Percentiles rank a stretch among this genome's conserved stretches.
Conservation (phyloP, 2,113 vertebrate species). For the Psittacara wagleri region DNA sequence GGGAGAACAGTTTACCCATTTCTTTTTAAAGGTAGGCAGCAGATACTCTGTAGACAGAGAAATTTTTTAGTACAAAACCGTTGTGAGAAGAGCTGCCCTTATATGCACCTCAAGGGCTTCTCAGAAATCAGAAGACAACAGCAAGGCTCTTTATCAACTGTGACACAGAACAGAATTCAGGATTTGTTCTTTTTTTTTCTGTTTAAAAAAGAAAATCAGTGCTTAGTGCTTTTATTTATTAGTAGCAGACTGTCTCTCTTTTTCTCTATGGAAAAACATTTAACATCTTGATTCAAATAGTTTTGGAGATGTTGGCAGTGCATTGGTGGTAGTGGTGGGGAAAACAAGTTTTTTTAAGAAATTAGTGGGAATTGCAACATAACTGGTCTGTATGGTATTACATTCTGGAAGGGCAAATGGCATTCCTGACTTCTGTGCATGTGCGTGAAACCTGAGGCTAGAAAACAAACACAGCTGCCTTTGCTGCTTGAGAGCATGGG, state of each 20-base stretch:
- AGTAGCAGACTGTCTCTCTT: background rate
- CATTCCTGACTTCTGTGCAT: background rate
- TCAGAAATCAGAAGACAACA: background rate
- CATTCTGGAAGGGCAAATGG: background rate
- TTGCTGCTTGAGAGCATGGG: background rate
- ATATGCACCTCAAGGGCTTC: background rate
- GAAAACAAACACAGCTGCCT: background rate
- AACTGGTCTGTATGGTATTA: rapidly evolving
- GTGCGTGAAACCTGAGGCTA: background rate
- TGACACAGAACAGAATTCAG: background rate
- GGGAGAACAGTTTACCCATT: background rate
- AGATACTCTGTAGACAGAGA: background rate
- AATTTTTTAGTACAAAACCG: background rate
- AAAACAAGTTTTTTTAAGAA: background rate
- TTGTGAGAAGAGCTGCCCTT: background rate
- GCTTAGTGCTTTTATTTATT: background rate
- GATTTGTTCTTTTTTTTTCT: background rate
- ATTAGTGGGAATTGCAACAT: background rate
- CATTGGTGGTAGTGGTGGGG: background rate
- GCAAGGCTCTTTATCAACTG: background rate
- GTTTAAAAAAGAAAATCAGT: background rate
- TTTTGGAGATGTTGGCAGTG: background rate
- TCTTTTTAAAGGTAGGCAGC: background rate
- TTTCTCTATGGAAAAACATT: background rate
- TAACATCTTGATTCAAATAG: background rate